These are phyloP conservation scores for Heliornis fulica DNA, from an alignment of 2,113 vertebrate species.

Conservation along the genomic window DNA sequence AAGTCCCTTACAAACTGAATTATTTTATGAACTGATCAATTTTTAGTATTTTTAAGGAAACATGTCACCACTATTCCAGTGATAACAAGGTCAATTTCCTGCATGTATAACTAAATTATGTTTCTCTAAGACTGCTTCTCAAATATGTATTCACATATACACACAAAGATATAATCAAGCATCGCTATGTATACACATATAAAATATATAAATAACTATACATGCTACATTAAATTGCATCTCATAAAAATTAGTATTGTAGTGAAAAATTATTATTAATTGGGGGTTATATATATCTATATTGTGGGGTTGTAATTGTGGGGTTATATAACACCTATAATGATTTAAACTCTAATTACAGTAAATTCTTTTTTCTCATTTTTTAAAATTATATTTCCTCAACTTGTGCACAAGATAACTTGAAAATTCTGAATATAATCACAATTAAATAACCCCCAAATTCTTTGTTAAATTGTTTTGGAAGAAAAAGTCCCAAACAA, in stretches of 20 bases:
- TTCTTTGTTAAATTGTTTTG: neutral
- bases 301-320: no score
- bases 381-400: neutral
- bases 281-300: no score
- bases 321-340: neutral
- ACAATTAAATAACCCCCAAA: neutral
- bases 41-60: neutral
- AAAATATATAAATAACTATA: neutral
- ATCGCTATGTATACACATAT: neutral
- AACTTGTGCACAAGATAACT: neutral
- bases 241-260: neutral
- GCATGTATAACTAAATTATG: neutral
- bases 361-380: neutral
- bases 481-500: accelerated
- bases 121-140: neutral
- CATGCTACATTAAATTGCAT: neutral
- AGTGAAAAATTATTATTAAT: neutral
- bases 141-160: neutral
- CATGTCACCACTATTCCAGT: neutral
- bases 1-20: neutral
- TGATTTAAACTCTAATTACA: neutral
- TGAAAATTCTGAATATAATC: neutral
- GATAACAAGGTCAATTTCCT: neutral
- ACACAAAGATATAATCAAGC: neutral
- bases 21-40: neutral